Evolutionary conservation across 2,888 invertebrate species (phyloP).

Genomic region (Gortyna flavago): DNA sequence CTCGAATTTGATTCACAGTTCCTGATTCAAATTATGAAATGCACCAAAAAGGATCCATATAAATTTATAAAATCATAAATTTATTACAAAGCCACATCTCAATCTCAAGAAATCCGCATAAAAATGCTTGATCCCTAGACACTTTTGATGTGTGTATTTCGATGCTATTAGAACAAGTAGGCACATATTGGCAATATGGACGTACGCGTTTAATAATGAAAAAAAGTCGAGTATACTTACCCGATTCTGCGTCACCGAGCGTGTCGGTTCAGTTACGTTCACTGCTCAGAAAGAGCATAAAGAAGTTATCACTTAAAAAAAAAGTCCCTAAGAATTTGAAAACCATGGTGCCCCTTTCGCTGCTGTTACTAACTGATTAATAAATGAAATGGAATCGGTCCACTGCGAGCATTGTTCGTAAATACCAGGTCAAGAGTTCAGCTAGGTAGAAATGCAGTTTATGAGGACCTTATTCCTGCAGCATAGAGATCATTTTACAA

Average conservation of each 20-base stretch:
- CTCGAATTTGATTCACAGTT: too few relatives aligned
- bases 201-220: background rate
- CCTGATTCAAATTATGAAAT: too few relatives aligned
- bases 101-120: too few relatives aligned
- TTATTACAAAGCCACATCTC: too few relatives aligned
- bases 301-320: background rate
- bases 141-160: too few relatives aligned
- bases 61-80: too few relatives aligned
- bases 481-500: constrained; percentile 15
- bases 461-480: constrained; percentile 13
- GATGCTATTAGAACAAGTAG: constrained; percentile 9
- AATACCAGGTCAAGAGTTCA: constrained; percentile 56
- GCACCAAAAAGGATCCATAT: too few relatives aligned
- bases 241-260: background rate
- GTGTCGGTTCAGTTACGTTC: background rate
- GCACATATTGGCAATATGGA: background rate
- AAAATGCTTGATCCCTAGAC: too few relatives aligned
- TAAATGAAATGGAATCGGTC: constrained; percentile 65
- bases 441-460: constrained; percentile 9
- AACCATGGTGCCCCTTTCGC: constrained; percentile 26
- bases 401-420: constrained; percentile 61
- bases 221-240: background rate
- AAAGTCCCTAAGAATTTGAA: background rate
- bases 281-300: background rate
- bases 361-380: constrained; percentile 60